A percentile compares a stretch with the other conserved stretches of the same genome.
These are phyloP conservation scores for Corvus hawaiiensis DNA, from an alignment of 2,113 vertebrate species.

Conservation along the genomic window DNA sequence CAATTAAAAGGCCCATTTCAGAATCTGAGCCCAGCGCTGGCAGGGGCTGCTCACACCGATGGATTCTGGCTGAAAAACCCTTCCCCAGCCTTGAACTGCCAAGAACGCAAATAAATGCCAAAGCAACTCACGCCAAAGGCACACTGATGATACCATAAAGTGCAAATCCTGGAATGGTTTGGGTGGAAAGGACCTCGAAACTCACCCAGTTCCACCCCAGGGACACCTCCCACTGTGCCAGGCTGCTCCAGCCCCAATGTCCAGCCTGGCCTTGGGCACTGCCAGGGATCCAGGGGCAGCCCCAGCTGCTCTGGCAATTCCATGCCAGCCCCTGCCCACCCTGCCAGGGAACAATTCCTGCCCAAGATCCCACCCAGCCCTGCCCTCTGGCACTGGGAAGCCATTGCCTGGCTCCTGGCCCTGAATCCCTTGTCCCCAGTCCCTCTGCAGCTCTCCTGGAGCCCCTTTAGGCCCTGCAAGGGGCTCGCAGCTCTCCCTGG, in stretches of 20 bases:
- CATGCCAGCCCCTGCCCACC: background rate
- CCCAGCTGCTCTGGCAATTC: background rate
- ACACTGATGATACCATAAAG: background rate
- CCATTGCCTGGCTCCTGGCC: background rate
- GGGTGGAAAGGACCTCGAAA: background rate
- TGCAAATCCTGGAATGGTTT: background rate
- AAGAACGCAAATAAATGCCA: background rate
- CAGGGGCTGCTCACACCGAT: background rate
- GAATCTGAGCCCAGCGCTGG: background rate
- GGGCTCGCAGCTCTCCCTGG: background rate
- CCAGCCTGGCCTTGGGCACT: background rate
- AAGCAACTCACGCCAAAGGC: background rate
- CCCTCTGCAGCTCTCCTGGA: background rate
- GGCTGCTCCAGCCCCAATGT: background rate
- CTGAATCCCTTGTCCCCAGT: background rate
- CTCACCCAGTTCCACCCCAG: background rate
- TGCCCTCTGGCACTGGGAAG: background rate
- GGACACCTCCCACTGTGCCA: background rate
- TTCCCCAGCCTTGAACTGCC: background rate
- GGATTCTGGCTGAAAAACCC: background rate
- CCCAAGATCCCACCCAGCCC: background rate
- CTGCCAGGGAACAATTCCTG: background rate
- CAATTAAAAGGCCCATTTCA: background rate
- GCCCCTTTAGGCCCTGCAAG: background rate
- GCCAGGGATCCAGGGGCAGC: background rate